Evolutionary conservation across 2,888 invertebrate species (phyloP).

Genomic region (Perdita meconis): DNA sequence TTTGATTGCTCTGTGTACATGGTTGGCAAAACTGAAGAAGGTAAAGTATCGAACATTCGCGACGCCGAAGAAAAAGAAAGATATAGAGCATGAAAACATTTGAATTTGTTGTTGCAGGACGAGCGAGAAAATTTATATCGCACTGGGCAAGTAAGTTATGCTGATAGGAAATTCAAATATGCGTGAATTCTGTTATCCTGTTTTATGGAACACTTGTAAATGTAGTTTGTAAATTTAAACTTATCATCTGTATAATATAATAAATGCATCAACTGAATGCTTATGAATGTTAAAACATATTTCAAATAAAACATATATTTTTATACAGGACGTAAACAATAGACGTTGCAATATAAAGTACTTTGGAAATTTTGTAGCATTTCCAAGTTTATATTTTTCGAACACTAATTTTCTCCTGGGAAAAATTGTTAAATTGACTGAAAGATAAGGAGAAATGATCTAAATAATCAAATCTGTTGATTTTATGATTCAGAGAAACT

Average conservation of each 20-base stretch:
- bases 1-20: accelerated
- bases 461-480: too few relatives aligned
- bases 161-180: conserved; percentile 90
- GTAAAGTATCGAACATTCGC: not conserved
- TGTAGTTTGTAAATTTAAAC: not conserved
- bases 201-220: not conserved
- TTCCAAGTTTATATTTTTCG: too few relatives aligned
- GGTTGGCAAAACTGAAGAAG: accelerated
- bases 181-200: conserved; percentile 10
- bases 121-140: conserved; percentile 87
- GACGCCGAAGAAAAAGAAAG: not conserved
- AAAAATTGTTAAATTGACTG: too few relatives aligned
- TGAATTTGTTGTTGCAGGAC: conserved; percentile 85
- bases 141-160: conserved; percentile 90
- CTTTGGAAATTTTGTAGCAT: too few relatives aligned
- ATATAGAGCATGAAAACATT: conserved; percentile 59
- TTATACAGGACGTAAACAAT: too few relatives aligned
- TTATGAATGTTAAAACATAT: not conserved
- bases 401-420: too few relatives aligned
- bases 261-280: not conserved
- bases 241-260: not conserved
- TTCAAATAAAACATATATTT: too few relatives aligned
- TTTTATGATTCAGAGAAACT: too few relatives aligned
- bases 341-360: too few relatives aligned
- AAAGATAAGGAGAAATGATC: too few relatives aligned